Conservation (phyloP, 2,113 vertebrate species). For the Cygnus buccinator region DNA sequence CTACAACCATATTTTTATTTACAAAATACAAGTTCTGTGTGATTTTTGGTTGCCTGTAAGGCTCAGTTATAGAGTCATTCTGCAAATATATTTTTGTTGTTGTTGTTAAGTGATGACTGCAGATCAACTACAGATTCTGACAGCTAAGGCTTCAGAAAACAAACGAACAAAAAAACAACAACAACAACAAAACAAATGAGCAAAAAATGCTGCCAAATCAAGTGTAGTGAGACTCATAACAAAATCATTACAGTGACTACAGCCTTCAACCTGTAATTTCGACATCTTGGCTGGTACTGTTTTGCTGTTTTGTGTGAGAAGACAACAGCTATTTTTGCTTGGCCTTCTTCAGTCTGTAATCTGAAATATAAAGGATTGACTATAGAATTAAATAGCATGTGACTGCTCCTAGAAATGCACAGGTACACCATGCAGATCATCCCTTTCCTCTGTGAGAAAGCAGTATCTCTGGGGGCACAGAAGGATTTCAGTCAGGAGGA, state of each 20-base stretch:
- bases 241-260: neutral
- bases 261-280: neutral
- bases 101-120: no score
- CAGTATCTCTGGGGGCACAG: no score
- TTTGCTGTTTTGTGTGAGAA: rapidly evolving
- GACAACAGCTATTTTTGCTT: neutral
- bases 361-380: neutral
- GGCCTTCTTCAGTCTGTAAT: neutral
- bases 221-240: rapidly evolving
- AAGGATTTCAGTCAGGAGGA: rapidly evolving
- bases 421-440: neutral
- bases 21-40: neutral
- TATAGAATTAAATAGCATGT: neutral
- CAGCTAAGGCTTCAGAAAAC: neutral
- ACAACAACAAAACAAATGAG: neutral
- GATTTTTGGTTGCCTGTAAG: neutral
- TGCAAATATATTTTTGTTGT: rapidly evolving
- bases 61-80: neutral
- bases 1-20: rapidly evolving
- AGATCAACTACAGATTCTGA: neutral
- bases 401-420: no score
- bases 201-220: neutral
- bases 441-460: neutral
- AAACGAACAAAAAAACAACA: neutral
- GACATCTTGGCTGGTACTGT: rapidly evolving